Base-by-base conservation (phyloP, 2,797 vertebrate species). In the Characodon lateralis region DNA sequence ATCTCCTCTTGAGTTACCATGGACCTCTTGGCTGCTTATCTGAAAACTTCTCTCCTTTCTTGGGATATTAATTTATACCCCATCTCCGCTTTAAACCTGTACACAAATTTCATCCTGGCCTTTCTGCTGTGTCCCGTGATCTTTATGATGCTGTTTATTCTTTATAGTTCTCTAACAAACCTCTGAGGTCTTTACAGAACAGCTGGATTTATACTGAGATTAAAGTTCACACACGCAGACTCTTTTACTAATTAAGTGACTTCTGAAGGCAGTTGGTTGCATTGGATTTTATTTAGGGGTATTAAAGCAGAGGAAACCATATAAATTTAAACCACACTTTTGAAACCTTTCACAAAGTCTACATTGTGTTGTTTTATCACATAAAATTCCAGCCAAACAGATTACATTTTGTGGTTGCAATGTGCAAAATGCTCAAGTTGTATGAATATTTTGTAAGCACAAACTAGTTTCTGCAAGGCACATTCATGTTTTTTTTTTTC, bases 381-480 rank as follows among this genome's bases (percentile, higher is more conserved):
- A 7, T 12, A 58, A n/a, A 26, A n/a, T 12, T 58, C 24, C n/a
- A 58, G 56, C 8, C n/a, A 46, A 46, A 46, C 6, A 9, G 63
- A 39, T 46, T n/a, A 14, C 22, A 69, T 46, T 26, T 46, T 69
- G 65, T 41, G 65, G 39, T 14, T 46, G 39, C 13, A 14, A 26
- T 8, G 12, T 26, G 13, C 2, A 69, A 69, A 69, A 46, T 48
- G 43, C 43, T 70, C 41, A 70, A 18, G 43, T 26, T 0, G 43
- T 26, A n/a, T 69, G 16, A 6, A 24, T 22, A 24, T 66, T 66
- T 41, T 66, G 39, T 41, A 66, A 68, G 39, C 39, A 14, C 66
- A 69, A 69, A 43, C n/a, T 24, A 16, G 41, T 69, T 69, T 69
- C 13, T 69, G 66, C 41, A 69, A 69, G 66, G 24, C 66, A 46